These are phyloP conservation scores for Spisula subtruncata DNA, from an alignment of 2,888 invertebrate genomes.

Conservation along the genomic window DNA sequence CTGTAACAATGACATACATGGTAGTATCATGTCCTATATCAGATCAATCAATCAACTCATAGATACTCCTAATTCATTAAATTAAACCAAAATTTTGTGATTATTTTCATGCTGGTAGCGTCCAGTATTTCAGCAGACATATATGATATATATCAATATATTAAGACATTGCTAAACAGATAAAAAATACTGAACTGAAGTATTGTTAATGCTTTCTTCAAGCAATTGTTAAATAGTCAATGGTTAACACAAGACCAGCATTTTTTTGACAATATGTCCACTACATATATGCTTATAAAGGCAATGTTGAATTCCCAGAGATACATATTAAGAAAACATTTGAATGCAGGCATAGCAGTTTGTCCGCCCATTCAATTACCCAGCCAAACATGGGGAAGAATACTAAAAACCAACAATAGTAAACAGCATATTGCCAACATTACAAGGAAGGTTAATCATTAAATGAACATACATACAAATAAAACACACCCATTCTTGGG, in stretches of 20 bases:
- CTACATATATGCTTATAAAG: conserved; percentile 17
- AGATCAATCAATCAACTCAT: neutral
- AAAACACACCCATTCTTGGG: conserved; percentile 4
- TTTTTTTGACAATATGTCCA: neutral
- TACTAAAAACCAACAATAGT: neutral
- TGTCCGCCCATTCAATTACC: neutral
- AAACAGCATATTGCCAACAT: conserved; percentile 21
- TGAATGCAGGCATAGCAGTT: neutral
- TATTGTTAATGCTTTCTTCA: neutral
- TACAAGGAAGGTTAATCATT: neutral
- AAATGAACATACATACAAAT: conserved; percentile 19
- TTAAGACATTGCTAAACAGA: neutral
- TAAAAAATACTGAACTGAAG: conserved; percentile 5
- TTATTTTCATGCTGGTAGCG: neutral
- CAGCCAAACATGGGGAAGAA: neutral
- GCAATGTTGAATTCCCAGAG: conserved; percentile 25
- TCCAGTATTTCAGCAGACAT: neutral
- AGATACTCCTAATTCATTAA: conserved; percentile 7
- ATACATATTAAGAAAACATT: neutral
- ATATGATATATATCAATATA: neutral
- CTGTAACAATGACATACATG: neutral
- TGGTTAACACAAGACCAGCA: conserved; percentile 3
- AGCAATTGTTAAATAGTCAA: neutral
- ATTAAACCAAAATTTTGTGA: neutral
- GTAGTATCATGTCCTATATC: neutral